phyloP scores from a whole-genome alignment of 2,113 vertebrate genomes.

The Rhagologus leucostigma region DNA sequence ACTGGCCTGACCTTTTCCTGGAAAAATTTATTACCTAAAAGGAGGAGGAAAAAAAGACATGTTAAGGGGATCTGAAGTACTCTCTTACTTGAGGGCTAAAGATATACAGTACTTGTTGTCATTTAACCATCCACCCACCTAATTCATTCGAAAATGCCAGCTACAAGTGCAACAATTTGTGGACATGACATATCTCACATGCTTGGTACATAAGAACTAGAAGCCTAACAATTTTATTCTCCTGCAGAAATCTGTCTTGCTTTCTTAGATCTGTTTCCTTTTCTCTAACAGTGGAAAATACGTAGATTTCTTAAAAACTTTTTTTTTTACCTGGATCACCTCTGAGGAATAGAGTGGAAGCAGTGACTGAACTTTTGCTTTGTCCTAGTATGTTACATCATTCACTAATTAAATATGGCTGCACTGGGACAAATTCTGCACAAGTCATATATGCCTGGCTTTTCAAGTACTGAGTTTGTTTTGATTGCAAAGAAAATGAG shows the following conservation, averaged over 20 bases:
- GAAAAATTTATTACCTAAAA: slow-evolving; percentile 32
- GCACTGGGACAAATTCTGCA: background rate
- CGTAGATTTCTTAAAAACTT: background rate
- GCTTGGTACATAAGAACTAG: background rate
- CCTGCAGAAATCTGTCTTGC: background rate
- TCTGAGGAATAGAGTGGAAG: background rate
- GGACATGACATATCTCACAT: background rate
- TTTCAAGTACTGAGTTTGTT: background rate
- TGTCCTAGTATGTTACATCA: background rate
- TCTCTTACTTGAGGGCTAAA: slow-evolving; percentile 2
- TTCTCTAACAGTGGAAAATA: background rate
- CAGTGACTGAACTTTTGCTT: background rate
- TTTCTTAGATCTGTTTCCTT: background rate
- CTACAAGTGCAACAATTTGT: slow-evolving; percentile 3
- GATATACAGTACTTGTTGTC: slow-evolving; percentile 19
- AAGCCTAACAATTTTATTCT: background rate
- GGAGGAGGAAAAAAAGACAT: background rate
- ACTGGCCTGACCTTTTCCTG: slow-evolving; percentile 31
- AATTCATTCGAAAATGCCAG: slow-evolving; percentile 2
- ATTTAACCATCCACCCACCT: background rate
- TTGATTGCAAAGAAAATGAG: slow-evolving; percentile 2
- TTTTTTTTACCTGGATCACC: background rate
- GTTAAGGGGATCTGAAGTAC: background rate
- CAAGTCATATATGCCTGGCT: background rate
- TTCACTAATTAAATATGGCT: background rate